Conservation (phyloP, 1,140 invertebrate species). For the Brachionus rubens region DNA sequence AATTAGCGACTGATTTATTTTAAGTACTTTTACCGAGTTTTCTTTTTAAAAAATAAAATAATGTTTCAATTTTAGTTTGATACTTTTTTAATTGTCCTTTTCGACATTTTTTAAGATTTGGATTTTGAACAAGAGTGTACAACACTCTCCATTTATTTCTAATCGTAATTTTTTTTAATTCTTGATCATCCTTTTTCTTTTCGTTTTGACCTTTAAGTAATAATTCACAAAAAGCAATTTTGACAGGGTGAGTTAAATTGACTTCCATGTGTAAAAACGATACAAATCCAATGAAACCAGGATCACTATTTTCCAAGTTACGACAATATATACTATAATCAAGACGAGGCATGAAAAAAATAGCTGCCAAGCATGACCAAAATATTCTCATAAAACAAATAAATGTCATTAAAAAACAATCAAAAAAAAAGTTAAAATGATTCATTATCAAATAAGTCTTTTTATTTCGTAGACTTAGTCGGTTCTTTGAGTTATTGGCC, state of each 20-base stretch:
- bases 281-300: constrained; percentile 28
- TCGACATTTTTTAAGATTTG: background rate
- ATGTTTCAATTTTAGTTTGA: background rate
- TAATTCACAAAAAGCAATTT: constrained; percentile 16
- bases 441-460: constrained; percentile 15
- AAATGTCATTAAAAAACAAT: constrained; percentile 41
- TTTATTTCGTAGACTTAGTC: background rate
- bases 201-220: background rate
- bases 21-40: background rate
- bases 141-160: constrained; percentile 9
- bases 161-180: background rate
- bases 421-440: constrained; percentile 44
- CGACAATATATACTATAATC: constrained; percentile 45
- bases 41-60: background rate
- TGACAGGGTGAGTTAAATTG: constrained; percentile 23
- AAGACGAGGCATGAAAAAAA: constrained; percentile 8
- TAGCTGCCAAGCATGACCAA: background rate
- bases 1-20: no score
- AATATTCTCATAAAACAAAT: background rate
- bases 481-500: background rate
- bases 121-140: background rate
- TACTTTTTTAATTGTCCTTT: background rate
- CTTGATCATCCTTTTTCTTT: background rate
- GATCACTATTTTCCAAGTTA: constrained; percentile 13
- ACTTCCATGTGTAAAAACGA: constrained; percentile 44